Evolutionary conservation across 1,140 invertebrate genomes (phyloP).

Genomic region (Philaenus spumarius): DNA sequence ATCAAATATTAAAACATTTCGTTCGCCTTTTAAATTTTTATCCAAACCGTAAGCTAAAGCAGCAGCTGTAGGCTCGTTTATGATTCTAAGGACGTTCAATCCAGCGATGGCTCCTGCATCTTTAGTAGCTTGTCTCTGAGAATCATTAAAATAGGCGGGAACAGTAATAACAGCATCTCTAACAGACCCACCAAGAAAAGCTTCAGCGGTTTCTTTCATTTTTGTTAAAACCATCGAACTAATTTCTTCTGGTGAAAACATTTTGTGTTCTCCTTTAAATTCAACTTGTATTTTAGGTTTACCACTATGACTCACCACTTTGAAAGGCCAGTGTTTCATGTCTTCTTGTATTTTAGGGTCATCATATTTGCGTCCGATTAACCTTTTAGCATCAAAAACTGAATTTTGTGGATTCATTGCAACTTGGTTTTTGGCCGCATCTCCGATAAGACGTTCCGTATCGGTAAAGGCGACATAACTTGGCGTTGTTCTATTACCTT

Average conservation of each 20-base stretch:
- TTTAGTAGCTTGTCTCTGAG: constrained; percentile 57
- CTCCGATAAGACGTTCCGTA: constrained; percentile 67
- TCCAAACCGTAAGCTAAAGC: constrained; percentile 73
- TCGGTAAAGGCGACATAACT: constrained; percentile 86
- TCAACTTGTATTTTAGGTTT: constrained; percentile 72
- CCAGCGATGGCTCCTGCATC: constrained; percentile 58
- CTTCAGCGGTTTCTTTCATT: constrained; percentile 52
- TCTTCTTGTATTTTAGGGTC: constrained; percentile 68
- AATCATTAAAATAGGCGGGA: constrained; percentile 66
- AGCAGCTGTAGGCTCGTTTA: constrained; percentile 68
- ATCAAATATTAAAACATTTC: constrained; percentile 67
- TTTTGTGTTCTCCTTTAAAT: constrained; percentile 67
- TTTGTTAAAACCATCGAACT: constrained; percentile 67
- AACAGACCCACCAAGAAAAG: constrained; percentile 41
- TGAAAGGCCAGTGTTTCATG: constrained; percentile 75
- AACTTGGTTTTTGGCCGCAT: constrained; percentile 62
- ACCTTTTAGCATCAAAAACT: constrained; percentile 74
- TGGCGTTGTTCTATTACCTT: constrained; percentile 87
- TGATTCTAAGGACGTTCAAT: constrained; percentile 74
- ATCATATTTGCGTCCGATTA: constrained; percentile 69
- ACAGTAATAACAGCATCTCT: constrained; percentile 49
- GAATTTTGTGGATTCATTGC: constrained; percentile 83
- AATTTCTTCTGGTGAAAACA: constrained; percentile 77
- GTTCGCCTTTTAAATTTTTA: constrained; percentile 65
- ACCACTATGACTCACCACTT: constrained; percentile 54